phyloP scores from a whole-genome alignment of 1,140 invertebrate genomes.

The Zaprionus kolodkinae region DNA sequence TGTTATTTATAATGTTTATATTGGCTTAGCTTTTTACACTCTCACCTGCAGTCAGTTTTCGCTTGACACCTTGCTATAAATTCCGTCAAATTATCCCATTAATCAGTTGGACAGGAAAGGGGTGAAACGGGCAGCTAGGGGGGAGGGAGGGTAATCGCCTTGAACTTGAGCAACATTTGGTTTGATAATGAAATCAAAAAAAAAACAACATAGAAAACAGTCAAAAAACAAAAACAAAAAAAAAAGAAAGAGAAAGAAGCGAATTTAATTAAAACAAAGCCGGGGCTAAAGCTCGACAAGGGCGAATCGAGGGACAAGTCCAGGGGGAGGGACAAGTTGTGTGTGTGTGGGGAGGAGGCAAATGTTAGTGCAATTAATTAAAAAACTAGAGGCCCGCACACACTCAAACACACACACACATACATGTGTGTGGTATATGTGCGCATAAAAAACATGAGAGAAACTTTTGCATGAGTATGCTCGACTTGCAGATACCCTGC shows the following conservation, averaged over 20 bases:
- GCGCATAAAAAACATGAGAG: conserved; percentile 49
- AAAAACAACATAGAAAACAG: conserved; percentile 35
- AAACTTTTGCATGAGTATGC: background rate
- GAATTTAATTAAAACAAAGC: conserved; percentile 45
- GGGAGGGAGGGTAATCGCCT: conserved; percentile 39
- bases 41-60: background rate
- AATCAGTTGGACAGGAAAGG: background rate
- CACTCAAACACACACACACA: conserved; percentile 17
- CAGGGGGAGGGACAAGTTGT: background rate
- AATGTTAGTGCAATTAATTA: conserved; percentile 77
- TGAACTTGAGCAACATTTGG: conserved; percentile 74
- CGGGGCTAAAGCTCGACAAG: conserved; percentile 23
- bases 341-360: background rate
- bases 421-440: conserved; percentile 16
- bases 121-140: background rate
- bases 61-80: background rate
- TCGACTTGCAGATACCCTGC: background rate
- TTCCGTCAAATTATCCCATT: background rate
- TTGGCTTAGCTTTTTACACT: too few relatives aligned
- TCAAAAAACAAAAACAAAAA: conserved; percentile 26
- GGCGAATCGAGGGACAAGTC: conserved; percentile 42
- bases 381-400: conserved; percentile 65
- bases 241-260: conserved; percentile 11
- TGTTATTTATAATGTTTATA: too few relatives aligned
- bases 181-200: conserved; percentile 71